Evolutionary conservation across 2,113 vertebrate species (phyloP).

Genomic region (Eulemur macaco): DNA sequence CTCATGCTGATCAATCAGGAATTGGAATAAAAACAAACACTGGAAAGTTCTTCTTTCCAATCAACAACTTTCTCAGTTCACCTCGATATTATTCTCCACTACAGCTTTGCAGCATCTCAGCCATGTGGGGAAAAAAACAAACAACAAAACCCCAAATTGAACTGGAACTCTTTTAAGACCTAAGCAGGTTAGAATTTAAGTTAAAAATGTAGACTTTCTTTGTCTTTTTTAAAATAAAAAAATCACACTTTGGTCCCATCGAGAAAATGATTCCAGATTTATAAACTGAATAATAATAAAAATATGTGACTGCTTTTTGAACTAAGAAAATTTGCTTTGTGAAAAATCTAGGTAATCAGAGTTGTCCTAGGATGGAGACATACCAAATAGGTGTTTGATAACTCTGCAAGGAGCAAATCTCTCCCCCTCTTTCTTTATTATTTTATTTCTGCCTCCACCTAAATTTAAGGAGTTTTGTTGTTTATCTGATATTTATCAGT

Average conservation of each 20-base stretch:
- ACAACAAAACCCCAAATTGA: not conserved
- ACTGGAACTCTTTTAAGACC: not conserved
- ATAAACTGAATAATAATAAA: not conserved
- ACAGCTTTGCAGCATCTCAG: not conserved
- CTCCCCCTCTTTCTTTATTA: not conserved
- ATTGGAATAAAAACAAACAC: slow-evolving; percentile 30
- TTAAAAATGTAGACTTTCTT: not conserved
- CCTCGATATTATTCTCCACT: not conserved
- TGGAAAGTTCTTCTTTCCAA: not conserved
- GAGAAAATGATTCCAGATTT: not conserved
- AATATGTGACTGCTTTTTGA: not conserved
- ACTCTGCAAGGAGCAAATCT: not conserved
- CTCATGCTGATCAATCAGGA: not conserved
- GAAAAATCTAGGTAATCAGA: not conserved
- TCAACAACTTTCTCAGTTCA: not conserved
- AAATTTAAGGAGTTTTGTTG: not conserved
- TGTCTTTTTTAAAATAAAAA: not conserved
- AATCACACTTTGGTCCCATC: not conserved
- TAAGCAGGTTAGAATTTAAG: not conserved
- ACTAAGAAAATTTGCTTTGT: not conserved
- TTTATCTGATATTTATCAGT: not conserved
- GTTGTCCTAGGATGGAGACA: not conserved
- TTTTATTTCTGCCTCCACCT: not conserved
- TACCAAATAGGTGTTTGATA: not conserved
- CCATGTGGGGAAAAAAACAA: not conserved